A percentile compares a stretch with the other conserved stretches of the same genome.
Evolutionary conservation across 64 coral and sea anemone genomes (phyloP).

Genomic region (Pocillopora damicornis): DNA sequence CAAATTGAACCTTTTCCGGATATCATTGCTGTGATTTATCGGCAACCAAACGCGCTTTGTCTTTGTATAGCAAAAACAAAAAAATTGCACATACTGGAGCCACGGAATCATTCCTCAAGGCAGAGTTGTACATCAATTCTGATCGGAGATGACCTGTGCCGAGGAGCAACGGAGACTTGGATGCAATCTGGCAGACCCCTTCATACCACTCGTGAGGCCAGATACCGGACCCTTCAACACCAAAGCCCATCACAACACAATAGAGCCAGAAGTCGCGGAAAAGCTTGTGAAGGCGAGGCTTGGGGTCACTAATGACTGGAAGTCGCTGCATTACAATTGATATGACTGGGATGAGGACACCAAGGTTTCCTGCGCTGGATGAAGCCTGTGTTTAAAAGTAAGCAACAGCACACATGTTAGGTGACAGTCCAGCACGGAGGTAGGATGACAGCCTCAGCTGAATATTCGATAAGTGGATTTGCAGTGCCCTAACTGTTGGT

Average conservation of each 20-base stretch:
- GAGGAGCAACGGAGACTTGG: conserved; percentile 87
- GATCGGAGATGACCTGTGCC: conserved; percentile 89
- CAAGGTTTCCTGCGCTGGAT: conserved; percentile 94
- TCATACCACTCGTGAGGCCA: conserved; percentile 93
- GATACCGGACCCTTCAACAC: conserved; percentile 73
- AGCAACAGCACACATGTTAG: no score
- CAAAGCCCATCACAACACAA: conserved; percentile 97
- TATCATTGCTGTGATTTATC: no score
- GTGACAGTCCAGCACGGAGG: no score
- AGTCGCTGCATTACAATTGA: conserved; percentile 77
- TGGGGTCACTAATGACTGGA: conserved; percentile 78
- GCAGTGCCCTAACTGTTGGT: no score
- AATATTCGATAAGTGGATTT: no score
- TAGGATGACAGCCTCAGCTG: no score
- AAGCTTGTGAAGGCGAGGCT: conserved; percentile 86
- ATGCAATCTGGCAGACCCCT: conserved; percentile 81
- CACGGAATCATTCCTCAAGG: conserved; percentile 86
- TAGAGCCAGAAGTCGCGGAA: conserved; percentile 97
- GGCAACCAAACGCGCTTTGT: no score
- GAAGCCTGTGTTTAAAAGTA: conserved; percentile 47
- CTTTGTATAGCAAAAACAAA: neutral
- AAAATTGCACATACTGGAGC: conserved; percentile 67
- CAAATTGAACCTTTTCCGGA: no score
- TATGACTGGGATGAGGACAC: conserved; percentile 93
- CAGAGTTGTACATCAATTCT: conserved; percentile 89